Evolutionary conservation across 2,888 invertebrate genomes (phyloP), one percentile per base, ranked within the genome.

Genomic region (Lithophane semibrunnea): DNA sequence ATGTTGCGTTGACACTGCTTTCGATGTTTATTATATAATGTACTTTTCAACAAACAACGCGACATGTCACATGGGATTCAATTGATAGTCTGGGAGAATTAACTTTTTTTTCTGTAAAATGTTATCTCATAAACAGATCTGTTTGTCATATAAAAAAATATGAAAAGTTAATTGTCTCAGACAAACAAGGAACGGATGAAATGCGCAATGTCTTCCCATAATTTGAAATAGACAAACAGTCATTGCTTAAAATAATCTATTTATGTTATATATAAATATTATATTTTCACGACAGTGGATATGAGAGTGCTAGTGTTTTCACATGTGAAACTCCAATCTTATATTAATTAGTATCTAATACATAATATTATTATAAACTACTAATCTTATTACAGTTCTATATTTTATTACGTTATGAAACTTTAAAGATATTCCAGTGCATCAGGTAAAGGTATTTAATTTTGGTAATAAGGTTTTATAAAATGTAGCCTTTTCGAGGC

Each of bases 161-260:
- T 78, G 24, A 89, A 94, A 94, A 95, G 93, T 94, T 94, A 92
- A 95, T 94, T 93, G 95, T 94, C 91, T 92, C 92, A 93, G 94
- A 90, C 91, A 90, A 91, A 95, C 94, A 96, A 96, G 96, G 96
- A 96, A 96, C 96, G 96, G 96, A 96, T 96, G 96, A 96, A 96
- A 96, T 96, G 96, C 96, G 96, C 96, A 96, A 96, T 96, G 96
- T 96, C 96, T 96, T 96, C 96, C 96, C 96, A 96, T 96, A 96
- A 96, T 96, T 95, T 96, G 94, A 96, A 92, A 92, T 92, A 94
- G 94, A 93, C 89, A 92, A 93, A 94, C 94, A 95, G 94, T 95
- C 95, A 95, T 95, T 94, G 96, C 96, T 96, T 96, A 92, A 94
- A 94, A 94, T 95, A 95, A 94, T 95, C 88, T 96, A 96, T 95